A percentile compares a stretch with the other conserved stretches of the same genome.
Evolutionary conservation across 2,113 vertebrate genomes (phyloP).

Genomic region (Acrocephalus arundinaceus): DNA sequence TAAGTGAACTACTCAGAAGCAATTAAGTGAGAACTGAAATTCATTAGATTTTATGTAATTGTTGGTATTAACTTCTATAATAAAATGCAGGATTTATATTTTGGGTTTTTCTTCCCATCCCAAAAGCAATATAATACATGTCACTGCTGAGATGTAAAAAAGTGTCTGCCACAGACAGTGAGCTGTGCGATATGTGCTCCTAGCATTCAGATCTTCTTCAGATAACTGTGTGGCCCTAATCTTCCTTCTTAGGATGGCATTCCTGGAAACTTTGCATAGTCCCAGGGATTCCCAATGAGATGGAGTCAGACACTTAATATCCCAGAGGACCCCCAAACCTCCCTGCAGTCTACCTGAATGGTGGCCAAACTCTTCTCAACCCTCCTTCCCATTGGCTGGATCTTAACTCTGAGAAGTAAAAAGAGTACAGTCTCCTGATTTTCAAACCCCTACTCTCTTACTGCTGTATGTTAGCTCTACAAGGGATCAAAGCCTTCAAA

Average conservation of each 20-base stretch:
- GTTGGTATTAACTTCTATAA: conserved; percentile 75
- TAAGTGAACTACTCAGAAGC: conserved; percentile 79
- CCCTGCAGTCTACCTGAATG: neutral
- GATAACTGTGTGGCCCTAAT: neutral
- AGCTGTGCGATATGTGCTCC: neutral
- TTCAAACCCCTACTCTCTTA: neutral
- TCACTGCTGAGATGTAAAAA: conserved; percentile 11
- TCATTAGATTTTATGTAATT: conserved; percentile 82
- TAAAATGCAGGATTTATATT: conserved; percentile 73
- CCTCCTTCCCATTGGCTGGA: neutral
- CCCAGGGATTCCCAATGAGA: neutral
- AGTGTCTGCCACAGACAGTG: neutral
- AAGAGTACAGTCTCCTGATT: neutral
- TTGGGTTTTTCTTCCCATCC: conserved; percentile 14
- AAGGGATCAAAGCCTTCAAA: neutral
- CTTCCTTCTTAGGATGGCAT: neutral
- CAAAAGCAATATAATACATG: conserved; percentile 42
- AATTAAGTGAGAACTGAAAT: conserved; percentile 79
- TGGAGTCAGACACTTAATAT: neutral
- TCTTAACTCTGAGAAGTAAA: neutral
- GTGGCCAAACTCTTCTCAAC: neutral
- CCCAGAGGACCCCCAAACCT: neutral
- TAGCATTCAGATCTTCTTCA: neutral
- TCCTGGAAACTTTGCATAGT: neutral
- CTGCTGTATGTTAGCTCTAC: neutral